Evolutionary conservation across 2,797 vertebrate genomes (phyloP).

Genomic region (Cryptoblepharus egeriae): DNA sequence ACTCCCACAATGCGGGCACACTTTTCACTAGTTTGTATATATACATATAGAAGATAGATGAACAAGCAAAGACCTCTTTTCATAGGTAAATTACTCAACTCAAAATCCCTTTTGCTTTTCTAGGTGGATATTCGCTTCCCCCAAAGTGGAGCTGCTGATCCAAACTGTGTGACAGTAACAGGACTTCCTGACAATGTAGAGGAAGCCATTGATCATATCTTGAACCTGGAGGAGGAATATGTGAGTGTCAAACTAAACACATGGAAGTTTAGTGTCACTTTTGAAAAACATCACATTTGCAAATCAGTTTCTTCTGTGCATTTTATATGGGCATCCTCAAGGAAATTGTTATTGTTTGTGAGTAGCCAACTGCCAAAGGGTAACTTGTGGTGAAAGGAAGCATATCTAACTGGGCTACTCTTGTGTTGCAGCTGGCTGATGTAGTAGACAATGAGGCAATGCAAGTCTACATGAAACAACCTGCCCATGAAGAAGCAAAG

Average conservation of each 20-base stretch:
- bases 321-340: neutral
- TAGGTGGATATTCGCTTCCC: slow-evolving; percentile 98
- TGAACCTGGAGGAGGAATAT: slow-evolving; percentile 97
- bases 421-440: slow-evolving; percentile 85
- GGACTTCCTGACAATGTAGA: slow-evolving; percentile 97
- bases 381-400: neutral
- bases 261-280: neutral
- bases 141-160: slow-evolving; percentile 92
- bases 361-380: neutral
- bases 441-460: slow-evolving; percentile 93
- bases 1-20: no score
- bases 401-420: neutral
- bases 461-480: slow-evolving; percentile 92
- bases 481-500: slow-evolving; percentile 86
- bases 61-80: neutral
- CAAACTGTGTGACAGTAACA: slow-evolving; percentile 92
- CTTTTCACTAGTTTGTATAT: no score
- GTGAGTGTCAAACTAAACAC: slow-evolving; percentile 77
- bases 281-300: neutral
- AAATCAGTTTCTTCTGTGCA: neutral
- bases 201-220: slow-evolving; percentile 97
- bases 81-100: neutral
- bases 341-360: neutral
- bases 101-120: slow-evolving; percentile 13
- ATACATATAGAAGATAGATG: no score